Base-by-base conservation (phyloP, 2,797 vertebrate species). In the Ceyx erithaca region DNA sequence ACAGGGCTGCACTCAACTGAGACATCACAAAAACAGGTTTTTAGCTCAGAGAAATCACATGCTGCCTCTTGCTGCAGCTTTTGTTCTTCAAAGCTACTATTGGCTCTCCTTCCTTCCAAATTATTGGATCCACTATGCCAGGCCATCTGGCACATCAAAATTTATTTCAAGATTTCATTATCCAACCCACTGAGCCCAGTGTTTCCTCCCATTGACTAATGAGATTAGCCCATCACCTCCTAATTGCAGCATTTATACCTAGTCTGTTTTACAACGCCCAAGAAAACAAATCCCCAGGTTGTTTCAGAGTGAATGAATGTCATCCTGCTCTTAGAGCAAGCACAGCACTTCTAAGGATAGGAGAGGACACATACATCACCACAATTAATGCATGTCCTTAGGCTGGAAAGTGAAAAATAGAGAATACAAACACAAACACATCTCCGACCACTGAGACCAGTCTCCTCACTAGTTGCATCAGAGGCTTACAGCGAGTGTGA, bases 91-190 rank as follows among this genome's bases (percentile, higher is more conserved):
- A 45, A 90, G 54, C 16, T 70, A 26, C 84, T 55, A 3, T 15
- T 83, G 68, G 58, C 54, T 77, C 48, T 71, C 19, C 41, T 89
- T 83, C 82, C 37, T 84, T 76, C 80, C 80, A 87, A 23, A 81
- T 85, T 58, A 79, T 80, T 28, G 73, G 63, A 80, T 40, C 33
- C 22, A 40, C 63, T 59, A 30, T 18, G 64, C 63, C 59, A 92
- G 48, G 52, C 80, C 93, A 96, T 73, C 87, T 95, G 85, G 84
- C 49, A 70, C 77, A 94, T 46, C 73, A 90, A 85, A 94, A 92
- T 89, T 71, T 59, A 70, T 84, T 80, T 89, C 70, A 59, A 81
- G 63, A 80, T 93, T 87, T 76, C 14, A 8, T 87, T 93, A 89
- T 86, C 70, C 63, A 84, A 5, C 48, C 62, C 87, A 63, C 28